Base-by-base conservation (phyloP, 2,888 invertebrate genomes). In the Cremastinae sp. region DNA sequence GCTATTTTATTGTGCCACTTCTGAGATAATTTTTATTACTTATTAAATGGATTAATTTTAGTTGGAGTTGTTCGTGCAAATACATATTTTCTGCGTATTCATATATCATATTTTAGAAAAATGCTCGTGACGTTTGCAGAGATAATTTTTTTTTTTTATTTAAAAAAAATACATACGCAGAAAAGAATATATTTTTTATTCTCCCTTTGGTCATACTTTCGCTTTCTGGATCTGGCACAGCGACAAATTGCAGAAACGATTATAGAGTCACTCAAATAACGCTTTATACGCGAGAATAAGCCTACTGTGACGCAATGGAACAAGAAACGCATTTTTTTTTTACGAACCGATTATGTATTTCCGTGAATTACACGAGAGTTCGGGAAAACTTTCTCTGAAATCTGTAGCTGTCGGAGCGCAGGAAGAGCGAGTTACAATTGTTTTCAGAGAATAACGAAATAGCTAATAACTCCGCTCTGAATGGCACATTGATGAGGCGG, bases 151-250 rank as follows among this genome's bases (percentile, higher is more conserved):
- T 45, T 43, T 65, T 54, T 47, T 20, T 18, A 7, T 45, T 41
- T 14, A 22, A 49, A n/a, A n/a, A n/a, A n/a, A n/a, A n/a, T n/a
- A n/a, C n/a, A n/a, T n/a, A n/a, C n/a, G n/a, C n/a, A n/a, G n/a
- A n/a, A n/a, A n/a, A n/a, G n/a, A n/a, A n/a, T n/a, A 41, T n/a
- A 14, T 12, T 10, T 4, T 43, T 22, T 28, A 14, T 56, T 34
- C 36, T 56, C 47, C 54, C 66, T 74, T 74, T 61, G n/a, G n/a
- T n/a, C n/a, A n/a, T 53, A 47, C 68, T 36, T 34, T 56, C 51
- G 59, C 2, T 38, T 12, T 49, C 12, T 18, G 8, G 5, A 12
- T 58, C 20, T 36, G 9, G 12, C 14, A 16, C 14, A 51, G 20
- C 16, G n/a, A 49, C 10, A 10, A 54, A 59, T 70, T 41, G 54